Evolutionary conservation across 37 sponge, comb jelly and placozoan genomes (phyloP).

Genomic region (Oopsacas minuta): DNA sequence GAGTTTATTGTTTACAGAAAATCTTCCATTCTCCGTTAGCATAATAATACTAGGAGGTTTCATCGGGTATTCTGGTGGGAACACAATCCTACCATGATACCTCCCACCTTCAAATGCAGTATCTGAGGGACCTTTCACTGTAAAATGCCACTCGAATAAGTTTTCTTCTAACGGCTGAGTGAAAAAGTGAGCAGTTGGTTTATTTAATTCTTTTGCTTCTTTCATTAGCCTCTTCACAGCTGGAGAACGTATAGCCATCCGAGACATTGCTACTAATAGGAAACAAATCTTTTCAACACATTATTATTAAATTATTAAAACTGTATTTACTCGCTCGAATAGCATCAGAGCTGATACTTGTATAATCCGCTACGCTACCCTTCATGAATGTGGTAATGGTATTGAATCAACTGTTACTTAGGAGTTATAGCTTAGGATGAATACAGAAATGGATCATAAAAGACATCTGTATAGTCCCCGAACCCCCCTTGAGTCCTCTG

Average conservation of each 20-base stretch:
- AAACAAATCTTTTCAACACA: too few species aligned
- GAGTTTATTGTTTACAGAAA: slow-evolving; percentile 80
- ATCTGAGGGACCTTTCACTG: slow-evolving; percentile 68
- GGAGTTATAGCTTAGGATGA: too few species aligned
- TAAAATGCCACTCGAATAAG: slow-evolving; percentile 99
- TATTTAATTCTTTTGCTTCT: slow-evolving; percentile 84
- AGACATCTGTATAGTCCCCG: too few species aligned
- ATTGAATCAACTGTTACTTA: too few species aligned
- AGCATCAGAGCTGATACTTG: too few species aligned
- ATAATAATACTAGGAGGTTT: slow-evolving; percentile 91
- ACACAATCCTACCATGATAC: slow-evolving; percentile 86
- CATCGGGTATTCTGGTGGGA: slow-evolving; percentile 98
- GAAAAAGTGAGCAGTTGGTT: slow-evolving; percentile 73
- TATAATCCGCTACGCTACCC: too few species aligned
- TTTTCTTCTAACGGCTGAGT: slow-evolving; percentile 92
- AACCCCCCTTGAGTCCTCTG: too few species aligned
- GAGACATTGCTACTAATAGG: background rate
- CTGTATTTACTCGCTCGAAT: too few species aligned
- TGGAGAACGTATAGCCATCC: slow-evolving; percentile 21
- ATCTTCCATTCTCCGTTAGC: slow-evolving; percentile 92
- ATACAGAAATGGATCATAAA: too few species aligned
- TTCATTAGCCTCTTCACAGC: slow-evolving; percentile 91
- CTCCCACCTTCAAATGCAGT: slow-evolving; percentile 70
- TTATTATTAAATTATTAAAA: too few species aligned
- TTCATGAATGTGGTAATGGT: too few species aligned